Evolutionary conservation across 2,888 invertebrate genomes (phyloP), one percentile per base, ranked within the genome.

Genomic region (Deroplatys truncata): DNA sequence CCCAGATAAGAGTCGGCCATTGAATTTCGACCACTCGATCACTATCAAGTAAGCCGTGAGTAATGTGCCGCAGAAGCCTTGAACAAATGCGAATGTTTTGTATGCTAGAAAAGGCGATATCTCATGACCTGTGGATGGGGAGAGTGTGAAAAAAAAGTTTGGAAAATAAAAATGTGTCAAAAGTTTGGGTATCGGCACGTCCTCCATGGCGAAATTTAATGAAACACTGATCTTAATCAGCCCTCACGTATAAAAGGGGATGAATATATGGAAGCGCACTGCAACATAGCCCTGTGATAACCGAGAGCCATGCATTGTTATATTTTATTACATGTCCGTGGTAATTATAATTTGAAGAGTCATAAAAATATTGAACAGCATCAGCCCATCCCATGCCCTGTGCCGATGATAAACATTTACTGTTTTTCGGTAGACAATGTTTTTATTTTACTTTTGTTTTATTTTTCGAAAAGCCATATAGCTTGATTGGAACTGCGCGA

Each of bases 301-400:
- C 87, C 83, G 43, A 83, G 83, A 87, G 87, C 87, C 82, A 87
- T 83, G 43, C 87, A 87, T 83, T 87, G 87, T 87, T 83, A 83
- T 83, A 87, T 83, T 87, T 87, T 87, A 83, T 87, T 87, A 83
- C 89, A 86, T 86, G 85, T 86, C 89, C 29, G 56, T 56, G 84
- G 86, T 89, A 89, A 89, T 89, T 86, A 89, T 89, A 89, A 89
- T 89, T 89, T 89, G 89, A 89, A 89, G 89, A 89, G 89, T 84
- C 89, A 84, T 89, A 89, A 89, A 89, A 86, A 86, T 86, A 89
- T 87, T 87, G 87, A 87, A 87, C 87, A 83, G 83, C 87, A 16
- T n/a, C n/a, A n/a, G 87, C 72, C 87, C 56, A 29, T 16, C 56
- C 25, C 86, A 16, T 82, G 43, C 83, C 28, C 43, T 87, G 87